Evolutionary conservation across 1,140 invertebrate species (phyloP).

Genomic region (Lutraria rhynchaena): DNA sequence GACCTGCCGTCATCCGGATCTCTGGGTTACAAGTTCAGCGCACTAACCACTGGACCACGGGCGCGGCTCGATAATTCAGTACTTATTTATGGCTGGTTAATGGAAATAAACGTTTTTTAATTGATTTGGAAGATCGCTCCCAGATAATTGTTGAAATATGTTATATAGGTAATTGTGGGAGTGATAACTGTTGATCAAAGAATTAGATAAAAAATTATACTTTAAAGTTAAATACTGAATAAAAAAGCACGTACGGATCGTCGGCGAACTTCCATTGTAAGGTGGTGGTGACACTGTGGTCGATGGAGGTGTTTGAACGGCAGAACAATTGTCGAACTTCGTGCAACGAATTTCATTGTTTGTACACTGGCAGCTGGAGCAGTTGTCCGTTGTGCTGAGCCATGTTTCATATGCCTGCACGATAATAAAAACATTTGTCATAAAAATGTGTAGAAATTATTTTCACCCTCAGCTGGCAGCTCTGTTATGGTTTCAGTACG

Average conservation of each 20-base stretch:
- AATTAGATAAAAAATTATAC: too few relatives aligned
- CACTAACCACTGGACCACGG: too few relatives aligned
- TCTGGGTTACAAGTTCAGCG: too few relatives aligned
- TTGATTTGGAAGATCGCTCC: too few relatives aligned
- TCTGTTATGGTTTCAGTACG: neutral
- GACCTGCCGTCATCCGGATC: too few relatives aligned
- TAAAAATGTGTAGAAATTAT: neutral
- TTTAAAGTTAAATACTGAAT: neutral
- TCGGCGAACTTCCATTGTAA: constrained; percentile 19
- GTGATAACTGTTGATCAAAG: too few relatives aligned
- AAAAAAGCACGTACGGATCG: constrained; percentile 17
- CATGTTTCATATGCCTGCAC: constrained; percentile 70
- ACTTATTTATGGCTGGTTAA: too few relatives aligned
- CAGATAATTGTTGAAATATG: too few relatives aligned
- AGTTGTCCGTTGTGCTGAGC: constrained; percentile 61
- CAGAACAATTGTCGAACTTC: constrained; percentile 52
- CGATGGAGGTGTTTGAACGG: neutral
- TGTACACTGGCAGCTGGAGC: constrained; percentile 67
- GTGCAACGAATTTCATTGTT: constrained; percentile 62
- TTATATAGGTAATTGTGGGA: too few relatives aligned
- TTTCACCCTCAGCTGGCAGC: neutral
- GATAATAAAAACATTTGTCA: neutral
- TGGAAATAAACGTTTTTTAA: too few relatives aligned
- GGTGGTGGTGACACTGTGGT: neutral
- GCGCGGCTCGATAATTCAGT: too few relatives aligned